These are phyloP conservation scores for Troides aeacus DNA, from an alignment of 2,888 invertebrate genomes.

Conservation along the genomic window DNA sequence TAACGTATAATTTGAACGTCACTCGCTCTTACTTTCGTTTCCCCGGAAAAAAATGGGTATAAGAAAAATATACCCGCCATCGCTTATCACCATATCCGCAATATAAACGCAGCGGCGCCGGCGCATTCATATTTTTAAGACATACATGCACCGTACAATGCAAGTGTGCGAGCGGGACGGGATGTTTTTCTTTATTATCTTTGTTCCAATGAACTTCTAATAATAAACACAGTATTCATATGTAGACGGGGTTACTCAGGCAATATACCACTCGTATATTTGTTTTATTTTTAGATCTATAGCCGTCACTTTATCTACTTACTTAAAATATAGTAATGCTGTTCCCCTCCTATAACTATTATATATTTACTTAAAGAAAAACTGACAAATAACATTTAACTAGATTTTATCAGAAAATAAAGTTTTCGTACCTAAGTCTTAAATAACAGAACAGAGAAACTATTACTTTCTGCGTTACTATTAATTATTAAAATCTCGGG, in stretches of 20 bases:
- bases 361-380: no score
- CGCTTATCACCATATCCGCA: constrained; percentile 31
- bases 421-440: no score
- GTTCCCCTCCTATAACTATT: no score
- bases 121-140: constrained; percentile 38
- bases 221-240: constrained; percentile 31
- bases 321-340: no score
- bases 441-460: no score
- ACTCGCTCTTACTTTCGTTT: background rate
- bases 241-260: constrained; percentile 8
- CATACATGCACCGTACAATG: constrained; percentile 28
- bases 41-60: no score
- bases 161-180: constrained; percentile 30
- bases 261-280: constrained; percentile 8
- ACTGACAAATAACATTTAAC: no score
- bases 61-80: constrained; percentile 19
- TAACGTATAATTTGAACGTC: no score
- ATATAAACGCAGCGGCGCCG: constrained; percentile 37
- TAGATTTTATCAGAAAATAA: no score
- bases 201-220: constrained; percentile 33
- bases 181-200: constrained; percentile 36
- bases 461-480: background rate
- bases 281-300: background rate
- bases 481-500: constrained; percentile 8
- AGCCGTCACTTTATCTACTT: no score